Evolutionary conservation across 2,888 invertebrate species (phyloP).

Genomic region (Microplitis deprimator): DNA sequence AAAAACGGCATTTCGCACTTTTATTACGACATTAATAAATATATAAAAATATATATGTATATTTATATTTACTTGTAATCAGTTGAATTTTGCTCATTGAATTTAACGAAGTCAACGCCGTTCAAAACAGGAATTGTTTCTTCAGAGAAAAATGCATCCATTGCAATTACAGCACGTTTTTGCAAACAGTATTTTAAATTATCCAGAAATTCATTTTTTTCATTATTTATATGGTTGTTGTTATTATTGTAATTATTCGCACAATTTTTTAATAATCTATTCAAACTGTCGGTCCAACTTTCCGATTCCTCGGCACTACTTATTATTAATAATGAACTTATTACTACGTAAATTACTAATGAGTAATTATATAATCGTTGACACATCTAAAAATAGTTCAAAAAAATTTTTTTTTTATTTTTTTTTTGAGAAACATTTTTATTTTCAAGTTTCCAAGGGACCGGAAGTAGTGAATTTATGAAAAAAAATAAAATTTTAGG

Average conservation of each 20-base stretch:
- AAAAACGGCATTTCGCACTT: too few relatives aligned
- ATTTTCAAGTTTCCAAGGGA: too few relatives aligned
- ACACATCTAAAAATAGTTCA: background rate
- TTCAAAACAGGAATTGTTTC: slow-evolving; percentile 78
- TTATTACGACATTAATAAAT: too few relatives aligned
- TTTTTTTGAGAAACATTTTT: background rate
- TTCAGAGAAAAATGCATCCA: slow-evolving; percentile 76
- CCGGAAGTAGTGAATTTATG: too few relatives aligned
- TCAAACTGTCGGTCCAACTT: slow-evolving; percentile 55
- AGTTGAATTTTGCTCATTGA: slow-evolving; percentile 54
- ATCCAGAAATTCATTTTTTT: slow-evolving; percentile 52
- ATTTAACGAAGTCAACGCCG: slow-evolving; percentile 77
- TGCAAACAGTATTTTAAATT: slow-evolving; percentile 60
- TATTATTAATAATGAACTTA: background rate
- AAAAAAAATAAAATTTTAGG: too few relatives aligned
- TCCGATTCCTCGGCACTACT: background rate
- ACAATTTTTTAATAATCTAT: slow-evolving; percentile 58
- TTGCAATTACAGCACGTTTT: slow-evolving; percentile 71
- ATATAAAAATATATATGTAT: background rate
- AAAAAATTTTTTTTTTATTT: background rate
- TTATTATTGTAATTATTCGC: slow-evolving; percentile 48
- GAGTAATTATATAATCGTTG: background rate
- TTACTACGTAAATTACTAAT: background rate
- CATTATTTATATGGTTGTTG: slow-evolving; percentile 49
- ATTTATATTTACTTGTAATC: slow-evolving; percentile 36